Evolutionary conservation across 2,113 vertebrate genomes (phyloP).

Genomic region (Pollachius pollachius): DNA sequence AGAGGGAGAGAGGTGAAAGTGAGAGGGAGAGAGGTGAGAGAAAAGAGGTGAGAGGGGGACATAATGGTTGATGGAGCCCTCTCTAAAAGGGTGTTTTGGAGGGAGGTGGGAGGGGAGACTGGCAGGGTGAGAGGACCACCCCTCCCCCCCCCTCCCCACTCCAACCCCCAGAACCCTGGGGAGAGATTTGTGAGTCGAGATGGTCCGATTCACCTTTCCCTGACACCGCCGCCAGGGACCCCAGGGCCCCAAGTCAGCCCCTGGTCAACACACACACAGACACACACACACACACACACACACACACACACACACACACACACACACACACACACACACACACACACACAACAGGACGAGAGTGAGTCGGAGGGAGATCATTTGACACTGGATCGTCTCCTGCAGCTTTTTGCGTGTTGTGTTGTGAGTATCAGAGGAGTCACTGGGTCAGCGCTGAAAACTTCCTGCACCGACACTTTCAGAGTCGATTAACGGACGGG

Average conservation of each 20-base stretch:
- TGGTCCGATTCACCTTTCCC: slow-evolving; percentile 69
- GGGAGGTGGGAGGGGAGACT: slow-evolving; percentile 57
- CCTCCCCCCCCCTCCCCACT: slow-evolving; percentile 20
- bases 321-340: slow-evolving; percentile 32
- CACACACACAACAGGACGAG: slow-evolving; percentile 30
- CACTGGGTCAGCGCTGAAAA: slow-evolving; percentile 45
- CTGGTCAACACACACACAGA: slow-evolving; percentile 54
- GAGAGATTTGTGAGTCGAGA: slow-evolving; percentile 68
- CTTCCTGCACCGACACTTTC: slow-evolving; percentile 45
- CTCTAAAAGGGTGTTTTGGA: slow-evolving; percentile 69
- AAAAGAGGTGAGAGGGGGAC: slow-evolving; percentile 32
- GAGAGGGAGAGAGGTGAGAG: slow-evolving; percentile 37
- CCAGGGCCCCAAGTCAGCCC: slow-evolving; percentile 56
- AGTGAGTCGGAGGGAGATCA: slow-evolving; percentile 46
- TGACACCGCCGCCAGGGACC: slow-evolving; percentile 62
- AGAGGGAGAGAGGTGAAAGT: slow-evolving; percentile 53
- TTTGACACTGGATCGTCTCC: slow-evolving; percentile 48
- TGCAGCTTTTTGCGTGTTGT: slow-evolving; percentile 27
- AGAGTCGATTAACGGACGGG: slow-evolving; percentile 33
- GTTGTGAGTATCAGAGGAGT: slow-evolving; percentile 15
- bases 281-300: slow-evolving; percentile 26
- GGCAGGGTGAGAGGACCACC: slow-evolving; percentile 47
- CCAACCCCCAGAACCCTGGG: slow-evolving; percentile 40
- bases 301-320: slow-evolving; percentile 7
- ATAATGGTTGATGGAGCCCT: slow-evolving; percentile 50